These are phyloP conservation scores for Nixonia krombeini DNA, from an alignment of 1,140 invertebrate species.

Conservation along the genomic window DNA sequence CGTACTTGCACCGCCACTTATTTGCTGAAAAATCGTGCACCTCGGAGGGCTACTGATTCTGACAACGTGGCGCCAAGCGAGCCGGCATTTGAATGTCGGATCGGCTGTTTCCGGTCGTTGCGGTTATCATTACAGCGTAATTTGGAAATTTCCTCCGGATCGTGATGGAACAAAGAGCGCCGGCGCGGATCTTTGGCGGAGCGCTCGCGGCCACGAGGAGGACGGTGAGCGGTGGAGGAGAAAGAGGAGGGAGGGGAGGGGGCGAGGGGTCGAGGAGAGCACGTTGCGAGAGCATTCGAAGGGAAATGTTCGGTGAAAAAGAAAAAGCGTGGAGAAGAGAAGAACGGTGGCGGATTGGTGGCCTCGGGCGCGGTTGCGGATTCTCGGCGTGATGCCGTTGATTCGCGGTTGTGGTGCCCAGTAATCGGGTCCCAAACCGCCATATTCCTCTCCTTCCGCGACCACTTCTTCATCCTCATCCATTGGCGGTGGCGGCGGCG, in stretches of 20 bases:
- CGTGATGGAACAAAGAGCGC: slow-evolving; percentile 47
- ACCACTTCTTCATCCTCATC: slow-evolving; percentile 43
- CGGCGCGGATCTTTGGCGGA: slow-evolving; percentile 10
- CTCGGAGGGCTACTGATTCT: not conserved
- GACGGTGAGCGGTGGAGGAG: not conserved
- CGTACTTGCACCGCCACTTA: slow-evolving; percentile 1
- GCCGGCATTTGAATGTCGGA: slow-evolving; percentile 16
- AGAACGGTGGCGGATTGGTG: slow-evolving; percentile 68
- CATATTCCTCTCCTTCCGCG: slow-evolving; percentile 56
- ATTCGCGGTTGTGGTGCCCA: slow-evolving; percentile 70
- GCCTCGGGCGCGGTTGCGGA: slow-evolving; percentile 70
- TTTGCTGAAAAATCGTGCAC: slow-evolving; percentile 12
- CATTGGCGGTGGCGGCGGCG: slow-evolving; percentile 12
- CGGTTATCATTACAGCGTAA: slow-evolving; percentile 63
- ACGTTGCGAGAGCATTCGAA: slow-evolving; percentile 29
- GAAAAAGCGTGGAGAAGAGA: slow-evolving; percentile 15
- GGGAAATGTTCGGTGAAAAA: slow-evolving; percentile 19
- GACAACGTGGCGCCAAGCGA: slow-evolving; percentile 5
- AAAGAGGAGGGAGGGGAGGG: not conserved
- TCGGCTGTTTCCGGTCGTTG: slow-evolving; percentile 43
- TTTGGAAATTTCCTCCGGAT: slow-evolving; percentile 60
- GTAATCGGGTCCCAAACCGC: slow-evolving; percentile 67
- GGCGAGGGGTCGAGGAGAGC: slow-evolving; percentile 22
- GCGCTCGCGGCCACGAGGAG: not conserved
- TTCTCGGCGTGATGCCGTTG: slow-evolving; percentile 70